Base-by-base conservation (phyloP, 2,113 vertebrate species). In the Passer domesticus region DNA sequence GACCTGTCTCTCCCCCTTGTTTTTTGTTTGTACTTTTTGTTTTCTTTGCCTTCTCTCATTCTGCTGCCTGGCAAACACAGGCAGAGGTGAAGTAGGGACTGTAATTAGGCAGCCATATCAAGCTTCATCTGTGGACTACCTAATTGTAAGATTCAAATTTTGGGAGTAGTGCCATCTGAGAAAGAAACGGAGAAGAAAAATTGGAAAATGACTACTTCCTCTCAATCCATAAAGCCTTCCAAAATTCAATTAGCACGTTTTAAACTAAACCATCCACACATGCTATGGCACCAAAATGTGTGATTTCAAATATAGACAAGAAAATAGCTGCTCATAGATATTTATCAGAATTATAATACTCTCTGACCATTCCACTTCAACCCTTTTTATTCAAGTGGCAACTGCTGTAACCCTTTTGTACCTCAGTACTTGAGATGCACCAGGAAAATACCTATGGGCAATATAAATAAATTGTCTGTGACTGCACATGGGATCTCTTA, bases 181-280 rank as follows among this genome's bases (percentile, higher is more conserved):
- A 83, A 90, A 41, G 90, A 89, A 87, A 77, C 0, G 0, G 31
- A 60, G 30, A 69, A 89, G 80, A 92, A 86, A 95, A 92, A 92
- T 27, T 87, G 72, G 89, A 95, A 94, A 97, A 97, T 84, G 13
- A 87, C 68, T 95, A 92, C 91, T 95, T 95, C 83, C 94, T 94
- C 85, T 92, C 87, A 84, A 89, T 59, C 73, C 75, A 83, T 74
- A 73, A 77, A 95, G 83, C 56, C 69, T 97, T 97, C 94, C 93
- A 97, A 97, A 97, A 94, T 83, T 76, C 95, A 86, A 94, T 94
- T 97, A 96, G 95, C 47, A 79, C 46, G 31, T 88, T 97, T 46
- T 93, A 89, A 97, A 95, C 93, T 75, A 91, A 96, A 89, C 91
- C 87, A 92, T 90, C 66, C 39, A 58, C 79, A 86, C 56, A 47